Percentiles rank a stretch among this genome's conserved stretches.
phyloP scores from a whole-genome alignment of 2,888 invertebrate genomes.

The Blera fallax region DNA sequence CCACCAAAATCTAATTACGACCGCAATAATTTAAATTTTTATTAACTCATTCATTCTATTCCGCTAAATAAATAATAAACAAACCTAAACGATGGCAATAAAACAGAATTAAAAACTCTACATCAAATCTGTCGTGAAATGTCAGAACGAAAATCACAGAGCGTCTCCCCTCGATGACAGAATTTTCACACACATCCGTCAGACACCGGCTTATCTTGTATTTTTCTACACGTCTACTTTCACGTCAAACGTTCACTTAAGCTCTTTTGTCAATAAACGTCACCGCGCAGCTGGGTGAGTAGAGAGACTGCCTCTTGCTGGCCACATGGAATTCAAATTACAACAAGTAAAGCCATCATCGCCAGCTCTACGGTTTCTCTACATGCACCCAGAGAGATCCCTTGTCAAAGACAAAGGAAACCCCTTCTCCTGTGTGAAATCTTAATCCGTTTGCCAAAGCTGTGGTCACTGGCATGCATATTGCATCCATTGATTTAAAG shows the following conservation, averaged over 20 bases:
- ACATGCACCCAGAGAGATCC: neutral
- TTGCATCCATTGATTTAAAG: slow-evolving; percentile 41
- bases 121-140: slow-evolving; percentile 11
- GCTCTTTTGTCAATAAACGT: slow-evolving; percentile 55
- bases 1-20: slow-evolving; percentile 1
- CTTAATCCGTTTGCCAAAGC: slow-evolving; percentile 28
- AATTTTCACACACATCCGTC: slow-evolving; percentile 36
- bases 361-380: slow-evolving; percentile 54
- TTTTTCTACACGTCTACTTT: slow-evolving; percentile 9
- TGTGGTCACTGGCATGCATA: slow-evolving; percentile 47
- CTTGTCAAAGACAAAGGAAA: neutral
- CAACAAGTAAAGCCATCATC: slow-evolving; percentile 13
- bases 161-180: neutral
- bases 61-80: slow-evolving; percentile 16
- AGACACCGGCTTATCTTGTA: slow-evolving; percentile 24
- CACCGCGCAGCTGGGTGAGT: neutral
- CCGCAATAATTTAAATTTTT: slow-evolving; percentile 8
- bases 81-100: slow-evolving; percentile 39
- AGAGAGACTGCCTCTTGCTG: slow-evolving; percentile 18
- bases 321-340: slow-evolving; percentile 45
- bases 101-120: slow-evolving; percentile 22
- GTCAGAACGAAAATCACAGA: neutral
- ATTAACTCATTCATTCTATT: slow-evolving; percentile 19
- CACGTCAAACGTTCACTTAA: slow-evolving; percentile 33
- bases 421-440: slow-evolving; percentile 18